A percentile compares a stretch with the other conserved stretches of the same genome.
These are phyloP conservation scores for Scaptomyza tumidula DNA, from an alignment of 2,888 invertebrate species.

Conservation along the genomic window DNA sequence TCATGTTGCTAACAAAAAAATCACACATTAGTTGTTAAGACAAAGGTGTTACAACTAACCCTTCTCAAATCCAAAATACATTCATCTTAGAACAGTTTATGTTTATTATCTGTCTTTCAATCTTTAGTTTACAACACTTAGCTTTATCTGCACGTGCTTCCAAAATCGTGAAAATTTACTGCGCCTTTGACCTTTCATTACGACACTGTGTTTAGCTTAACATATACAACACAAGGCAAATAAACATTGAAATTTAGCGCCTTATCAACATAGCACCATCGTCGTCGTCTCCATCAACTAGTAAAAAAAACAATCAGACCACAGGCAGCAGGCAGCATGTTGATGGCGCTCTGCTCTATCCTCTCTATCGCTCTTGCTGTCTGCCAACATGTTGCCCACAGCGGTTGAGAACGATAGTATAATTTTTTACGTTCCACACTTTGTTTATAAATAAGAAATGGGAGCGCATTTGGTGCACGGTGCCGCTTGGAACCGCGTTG, in stretches of 20 bases:
- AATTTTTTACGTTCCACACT: conserved; percentile 70
- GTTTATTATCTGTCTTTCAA: background rate
- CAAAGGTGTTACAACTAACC: no score
- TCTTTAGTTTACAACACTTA: background rate
- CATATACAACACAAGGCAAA: conserved; percentile 33
- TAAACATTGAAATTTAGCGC: conserved; percentile 52
- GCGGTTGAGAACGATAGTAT: conserved; percentile 4
- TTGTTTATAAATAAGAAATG: conserved; percentile 79
- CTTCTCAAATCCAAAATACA: no score
- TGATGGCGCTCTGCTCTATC: conserved; percentile 16
- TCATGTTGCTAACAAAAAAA: no score
- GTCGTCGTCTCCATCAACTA: conserved; percentile 15
- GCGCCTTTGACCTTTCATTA: conserved; percentile 70
- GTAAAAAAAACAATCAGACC: background rate
- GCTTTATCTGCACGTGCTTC: conserved; percentile 41
- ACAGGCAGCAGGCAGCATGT: conserved; percentile 35
- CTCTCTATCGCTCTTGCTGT: conserved; percentile 1
- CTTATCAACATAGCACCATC: conserved; percentile 56
- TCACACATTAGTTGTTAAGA: no score
- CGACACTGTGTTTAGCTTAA: background rate
- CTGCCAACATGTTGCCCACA: conserved; percentile 68
- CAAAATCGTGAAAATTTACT: conserved; percentile 36
- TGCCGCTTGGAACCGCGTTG: conserved; percentile 82
- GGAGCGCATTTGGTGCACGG: conserved; percentile 78
- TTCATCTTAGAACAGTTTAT: no score